Evolutionary conservation across 2,113 vertebrate genomes (phyloP), one percentile per base, ranked within the genome.

Genomic region (Scartelaos histophorus): DNA sequence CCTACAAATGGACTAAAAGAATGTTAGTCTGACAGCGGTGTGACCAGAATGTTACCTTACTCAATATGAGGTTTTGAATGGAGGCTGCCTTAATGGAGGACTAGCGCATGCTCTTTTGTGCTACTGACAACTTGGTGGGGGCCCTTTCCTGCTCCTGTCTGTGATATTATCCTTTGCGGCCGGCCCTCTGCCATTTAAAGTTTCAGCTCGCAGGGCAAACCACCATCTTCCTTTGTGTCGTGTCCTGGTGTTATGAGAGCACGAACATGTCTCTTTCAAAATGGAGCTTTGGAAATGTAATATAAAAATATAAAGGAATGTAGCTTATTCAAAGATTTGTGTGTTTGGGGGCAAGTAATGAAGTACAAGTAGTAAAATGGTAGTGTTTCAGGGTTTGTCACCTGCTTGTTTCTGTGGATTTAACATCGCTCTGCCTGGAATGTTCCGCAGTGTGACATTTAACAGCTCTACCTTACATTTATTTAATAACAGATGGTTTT

Each of bases 1-100:
- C n/a, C 53, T 56, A n/a, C 53, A 56, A 56, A 56, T 21, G 17
- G 53, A 22, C 6, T 19, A 21, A 21, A n/a, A 56, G 38, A 43
- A 43, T 43, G 38, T 7, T 10, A 10, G 38, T 43, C 38, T 21
- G 53, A 56, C 17, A 10, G 53, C 53, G 10, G n/a, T 56, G 53
- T 56, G 53, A 56, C 53, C 53, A 61, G 25, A 60, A 60, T 60
- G 57, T 25, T 60, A 25, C 24, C 58, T 61, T 34, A 34, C 25
- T 29, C 24, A 61, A 61, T 34, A 25, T 34, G 58, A 34, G 58
- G 7, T 29, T 61, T 15, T 34, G 58, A 61, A 61, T 61, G 13
- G 25, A 29, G 58, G 13, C 24, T 16, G 57, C 24, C 16, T 61
- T 61, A 35, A 61, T 34, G 58, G 58, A 61, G 58, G 7, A 9